Percentiles rank a stretch among this genome's conserved stretches.
These are phyloP conservation scores for Prunella strophiata DNA, from an alignment of 2,797 vertebrate species.

Conservation along the genomic window DNA sequence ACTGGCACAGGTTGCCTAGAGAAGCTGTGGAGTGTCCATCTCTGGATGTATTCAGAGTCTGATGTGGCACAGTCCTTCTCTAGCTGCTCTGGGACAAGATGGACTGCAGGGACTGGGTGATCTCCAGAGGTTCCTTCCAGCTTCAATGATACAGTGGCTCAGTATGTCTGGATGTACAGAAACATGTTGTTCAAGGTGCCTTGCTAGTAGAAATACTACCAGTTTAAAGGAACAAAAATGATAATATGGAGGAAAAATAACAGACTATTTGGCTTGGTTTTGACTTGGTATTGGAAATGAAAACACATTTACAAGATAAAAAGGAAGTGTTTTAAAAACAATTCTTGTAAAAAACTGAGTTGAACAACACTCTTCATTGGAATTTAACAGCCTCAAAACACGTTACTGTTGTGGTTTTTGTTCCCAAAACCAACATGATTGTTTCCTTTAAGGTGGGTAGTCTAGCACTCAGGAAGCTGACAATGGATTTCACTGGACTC, in stretches of 20 bases:
- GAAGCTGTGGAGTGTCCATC: not conserved
- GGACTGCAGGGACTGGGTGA: rapidly evolving
- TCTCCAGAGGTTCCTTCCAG: not conserved
- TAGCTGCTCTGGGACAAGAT: not conserved
- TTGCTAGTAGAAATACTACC: not conserved
- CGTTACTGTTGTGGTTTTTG: not conserved
- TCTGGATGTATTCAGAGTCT: not conserved
- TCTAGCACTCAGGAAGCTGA: not conserved
- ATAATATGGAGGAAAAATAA: not conserved
- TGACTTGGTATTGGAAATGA: not conserved
- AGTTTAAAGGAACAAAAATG: not conserved
- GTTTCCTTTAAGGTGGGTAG: not conserved
- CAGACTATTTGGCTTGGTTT: not conserved
- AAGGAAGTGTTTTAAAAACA: not conserved
- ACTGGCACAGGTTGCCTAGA: not conserved
- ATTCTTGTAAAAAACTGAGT: not conserved
- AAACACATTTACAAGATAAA: not conserved
- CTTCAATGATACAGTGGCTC: not conserved
- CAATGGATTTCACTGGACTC: not conserved
- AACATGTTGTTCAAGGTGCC: not conserved
- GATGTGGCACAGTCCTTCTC: not conserved
- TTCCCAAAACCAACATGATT: not conserved
- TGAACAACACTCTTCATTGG: not conserved
- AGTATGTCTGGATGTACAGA: not conserved
- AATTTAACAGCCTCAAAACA: not conserved